Evolutionary conservation across 2,888 invertebrate species (phyloP), one percentile per base, ranked within the genome.

Genomic region (Epirrhoe tristata): DNA sequence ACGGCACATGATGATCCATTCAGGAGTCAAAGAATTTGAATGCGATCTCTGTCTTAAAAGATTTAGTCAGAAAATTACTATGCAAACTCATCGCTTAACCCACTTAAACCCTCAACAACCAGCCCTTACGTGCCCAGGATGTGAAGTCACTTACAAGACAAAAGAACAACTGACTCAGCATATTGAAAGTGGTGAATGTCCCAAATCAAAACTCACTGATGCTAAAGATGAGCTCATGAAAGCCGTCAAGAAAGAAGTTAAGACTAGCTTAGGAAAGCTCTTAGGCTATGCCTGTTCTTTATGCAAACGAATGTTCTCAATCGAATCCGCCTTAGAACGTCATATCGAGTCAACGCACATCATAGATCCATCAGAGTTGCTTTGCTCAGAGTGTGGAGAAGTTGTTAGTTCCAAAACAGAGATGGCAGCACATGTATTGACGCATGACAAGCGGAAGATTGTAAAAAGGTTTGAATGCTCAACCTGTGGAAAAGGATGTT

Each of bases 1-100:
- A 79, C 87, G 93, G 0, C 94, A 94, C 74, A 91, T 93, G 90
- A 89, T 91, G 88, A 93, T 93, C 6, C 94, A 94, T 66, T 87
- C 78, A 0, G 93, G 92, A 0, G 76, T 90, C 1, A 85, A 87
- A 69, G 90, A 92, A n/a, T 94, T 90, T 70, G 88, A 89, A 73
- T 94, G 94, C 77, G 93, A 93, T 62, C 84, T 94, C 8, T 94
- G 94, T 72, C 82, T 80, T 10, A 93, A 93, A 69, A 78, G 89
- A 39, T 94, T 94, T 77, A 89, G 89, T 63, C 93, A 93, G 59
- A 93, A 93, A 76, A 92, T 91, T 12, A 91, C 93, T 0, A 91
- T 94, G 93, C 93, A 93, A 71, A 93, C 93, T 0, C 94, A 94
- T 65, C 80, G 90, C 63, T 65, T 93, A 36, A 92, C 91, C 0